Percentiles rank a stretch among this genome's conserved stretches.
phyloP scores from a whole-genome alignment of 2,797 vertebrate species.

The Limosa lapponica region DNA sequence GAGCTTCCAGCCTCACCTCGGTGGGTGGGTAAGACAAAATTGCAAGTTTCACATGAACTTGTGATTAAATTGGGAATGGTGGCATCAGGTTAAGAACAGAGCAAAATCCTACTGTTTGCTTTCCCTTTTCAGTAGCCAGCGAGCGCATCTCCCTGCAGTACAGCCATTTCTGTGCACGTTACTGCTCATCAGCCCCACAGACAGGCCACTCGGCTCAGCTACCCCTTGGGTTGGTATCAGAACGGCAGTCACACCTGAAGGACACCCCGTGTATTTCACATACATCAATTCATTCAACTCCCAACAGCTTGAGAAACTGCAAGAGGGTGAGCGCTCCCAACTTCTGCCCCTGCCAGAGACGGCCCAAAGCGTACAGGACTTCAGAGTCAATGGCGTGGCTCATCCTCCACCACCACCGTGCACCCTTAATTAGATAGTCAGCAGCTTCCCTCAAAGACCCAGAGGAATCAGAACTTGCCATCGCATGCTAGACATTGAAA shows the following conservation, averaged over 20 bases:
- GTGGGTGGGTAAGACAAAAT: not conserved
- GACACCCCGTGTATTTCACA: not conserved
- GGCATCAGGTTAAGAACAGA: not conserved
- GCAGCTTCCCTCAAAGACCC: not conserved
- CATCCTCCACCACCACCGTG: fast-evolving
- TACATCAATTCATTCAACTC: not conserved
- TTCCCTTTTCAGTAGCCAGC: not conserved
- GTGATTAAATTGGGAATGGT: not conserved
- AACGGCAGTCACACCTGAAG: not conserved
- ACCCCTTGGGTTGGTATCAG: not conserved
- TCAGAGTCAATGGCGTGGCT: not conserved
- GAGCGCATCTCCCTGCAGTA: not conserved
- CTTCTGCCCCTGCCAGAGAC: not conserved
- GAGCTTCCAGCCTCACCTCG: not conserved
- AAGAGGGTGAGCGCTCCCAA: not conserved
- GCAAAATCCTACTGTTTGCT: not conserved
- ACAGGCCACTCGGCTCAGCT: not conserved
- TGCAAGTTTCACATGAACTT: fast-evolving
- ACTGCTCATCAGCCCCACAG: not conserved
- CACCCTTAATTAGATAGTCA: not conserved
- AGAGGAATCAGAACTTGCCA: not conserved
- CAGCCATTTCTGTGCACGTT: not conserved
- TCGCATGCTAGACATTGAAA: not conserved
- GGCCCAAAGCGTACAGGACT: not conserved
- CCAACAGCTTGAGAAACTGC: not conserved